Conservation (phyloP, 2,113 vertebrate genomes). For the Okapia johnstoni region DNA sequence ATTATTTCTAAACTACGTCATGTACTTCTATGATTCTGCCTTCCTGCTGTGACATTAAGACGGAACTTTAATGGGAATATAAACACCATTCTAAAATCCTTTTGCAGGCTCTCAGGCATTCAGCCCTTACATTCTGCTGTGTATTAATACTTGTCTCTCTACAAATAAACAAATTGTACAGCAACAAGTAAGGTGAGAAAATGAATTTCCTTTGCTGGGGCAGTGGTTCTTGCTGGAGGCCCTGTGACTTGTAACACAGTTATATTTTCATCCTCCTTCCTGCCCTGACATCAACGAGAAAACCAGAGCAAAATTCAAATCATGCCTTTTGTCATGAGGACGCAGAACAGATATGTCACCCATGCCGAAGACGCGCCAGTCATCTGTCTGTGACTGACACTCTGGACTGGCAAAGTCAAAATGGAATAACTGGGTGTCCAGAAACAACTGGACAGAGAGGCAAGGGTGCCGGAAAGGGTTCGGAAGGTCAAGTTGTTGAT, state of each 20-base stretch:
- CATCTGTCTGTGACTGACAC: not conserved
- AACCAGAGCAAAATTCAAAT: not conserved
- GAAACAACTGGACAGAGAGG: not conserved
- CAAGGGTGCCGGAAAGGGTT: not conserved
- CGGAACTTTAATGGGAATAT: slow-evolving; percentile 12
- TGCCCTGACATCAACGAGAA: not conserved
- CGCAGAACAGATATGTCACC: not conserved
- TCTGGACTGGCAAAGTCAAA: not conserved
- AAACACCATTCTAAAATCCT: slow-evolving; percentile 33
- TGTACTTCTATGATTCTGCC: not conserved
- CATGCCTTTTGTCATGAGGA: not conserved
- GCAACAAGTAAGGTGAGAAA: slow-evolving; percentile 8
- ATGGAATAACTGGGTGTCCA: not conserved
- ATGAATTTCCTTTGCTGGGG: slow-evolving; percentile 34
- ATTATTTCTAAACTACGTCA: slow-evolving; percentile 7
- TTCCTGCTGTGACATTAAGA: slow-evolving; percentile 16
- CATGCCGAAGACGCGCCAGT: not conserved
- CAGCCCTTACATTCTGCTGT: not conserved
- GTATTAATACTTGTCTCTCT: not conserved
- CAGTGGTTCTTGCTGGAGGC: slow-evolving; percentile 5
- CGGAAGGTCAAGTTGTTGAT: not conserved
- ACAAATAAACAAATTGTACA: slow-evolving; percentile 39
- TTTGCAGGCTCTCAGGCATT: not conserved
- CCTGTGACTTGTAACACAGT: not conserved
- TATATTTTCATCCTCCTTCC: not conserved